Evolutionary conservation across 2,113 vertebrate genomes (phyloP).

Genomic region (Halichoeres trimaculatus): DNA sequence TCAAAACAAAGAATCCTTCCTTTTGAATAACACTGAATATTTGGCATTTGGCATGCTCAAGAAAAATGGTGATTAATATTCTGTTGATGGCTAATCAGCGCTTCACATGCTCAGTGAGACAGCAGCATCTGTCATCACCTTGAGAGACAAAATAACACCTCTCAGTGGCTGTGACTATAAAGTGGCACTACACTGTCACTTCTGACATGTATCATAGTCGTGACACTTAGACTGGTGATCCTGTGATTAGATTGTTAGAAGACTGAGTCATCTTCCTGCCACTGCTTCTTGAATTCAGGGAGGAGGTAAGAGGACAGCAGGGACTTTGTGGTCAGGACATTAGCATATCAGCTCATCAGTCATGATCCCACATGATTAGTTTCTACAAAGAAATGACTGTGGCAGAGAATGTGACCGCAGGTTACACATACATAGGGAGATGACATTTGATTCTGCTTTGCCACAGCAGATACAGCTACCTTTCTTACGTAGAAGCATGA

Average conservation of each 20-base stretch:
- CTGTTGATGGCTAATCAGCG: neutral
- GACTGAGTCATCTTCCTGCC: slow-evolving; percentile 5
- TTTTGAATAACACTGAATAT: neutral
- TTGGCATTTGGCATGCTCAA: neutral
- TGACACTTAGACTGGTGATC: slow-evolving; percentile 2
- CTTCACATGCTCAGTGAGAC: neutral
- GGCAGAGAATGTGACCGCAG: neutral
- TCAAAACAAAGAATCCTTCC: neutral
- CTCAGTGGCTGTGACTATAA: neutral
- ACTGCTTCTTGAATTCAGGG: neutral
- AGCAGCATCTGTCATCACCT: neutral
- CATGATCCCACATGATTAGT: neutral
- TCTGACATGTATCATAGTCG: neutral
- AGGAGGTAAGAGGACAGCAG: neutral
- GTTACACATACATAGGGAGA: neutral
- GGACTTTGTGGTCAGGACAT: neutral
- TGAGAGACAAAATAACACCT: neutral
- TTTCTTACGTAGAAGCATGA: too few relatives aligned
- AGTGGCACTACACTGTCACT: slow-evolving; percentile 10
- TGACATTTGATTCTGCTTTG: neutral
- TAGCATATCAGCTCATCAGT: slow-evolving; percentile 4
- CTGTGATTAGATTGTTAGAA: slow-evolving; percentile 6
- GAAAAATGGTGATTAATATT: neutral
- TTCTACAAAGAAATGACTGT: neutral
- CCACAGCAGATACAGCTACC: too few relatives aligned